Base-by-base conservation (phyloP, 2,797 vertebrate genomes). In the Menidia menidia region DNA sequence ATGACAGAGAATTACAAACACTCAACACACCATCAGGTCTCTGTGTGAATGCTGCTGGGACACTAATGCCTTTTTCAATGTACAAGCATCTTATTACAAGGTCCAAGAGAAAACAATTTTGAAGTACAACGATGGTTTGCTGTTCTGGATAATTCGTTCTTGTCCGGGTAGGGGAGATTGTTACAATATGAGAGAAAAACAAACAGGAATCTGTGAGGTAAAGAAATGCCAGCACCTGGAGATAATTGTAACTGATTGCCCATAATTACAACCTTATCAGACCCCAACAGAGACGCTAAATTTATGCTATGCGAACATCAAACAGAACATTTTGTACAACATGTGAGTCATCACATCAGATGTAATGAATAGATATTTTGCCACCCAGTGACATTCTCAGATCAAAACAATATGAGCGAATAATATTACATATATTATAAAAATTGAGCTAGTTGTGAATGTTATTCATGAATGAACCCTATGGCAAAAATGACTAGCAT, bases 181-280 rank as follows among this genome's bases (percentile, higher is more conserved):
- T 55, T 58, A 19, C 41, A 53, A 65, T 72, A 45, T 73, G n/a
- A 7, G n/a, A 31, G 54, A 72, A 58, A 83, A 77, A 73, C 71
- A 77, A 52, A 71, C 50, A 16, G 32, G 43, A 9, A 60, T 65
- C 62, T 43, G 41, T 8, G 35, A 48, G 56, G 63, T 59, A 4
- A 41, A 32, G 7, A 83, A 71, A 79, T 85, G 71, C 80, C 78
- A 78, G 61, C 85, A 85, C 76, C 78, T 84, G 81, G 50, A 72
- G 73, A 75, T 82, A 78, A 78, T 83, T 74, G 73, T 12, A 32
- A 68, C 77, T 85, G 84, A 88, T 86, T 87, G 69, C 68, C 63
- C 52, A 71, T 84, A 64, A 87, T 71, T 51, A 43, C 66, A 77
- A 70, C 64, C 78, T 79, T 74, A 76, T 86, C 72, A 81, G 58